These are phyloP conservation scores for Sebastes taczanowskii DNA, from an alignment of 2,797 vertebrate genomes.

Conservation along the genomic window DNA sequence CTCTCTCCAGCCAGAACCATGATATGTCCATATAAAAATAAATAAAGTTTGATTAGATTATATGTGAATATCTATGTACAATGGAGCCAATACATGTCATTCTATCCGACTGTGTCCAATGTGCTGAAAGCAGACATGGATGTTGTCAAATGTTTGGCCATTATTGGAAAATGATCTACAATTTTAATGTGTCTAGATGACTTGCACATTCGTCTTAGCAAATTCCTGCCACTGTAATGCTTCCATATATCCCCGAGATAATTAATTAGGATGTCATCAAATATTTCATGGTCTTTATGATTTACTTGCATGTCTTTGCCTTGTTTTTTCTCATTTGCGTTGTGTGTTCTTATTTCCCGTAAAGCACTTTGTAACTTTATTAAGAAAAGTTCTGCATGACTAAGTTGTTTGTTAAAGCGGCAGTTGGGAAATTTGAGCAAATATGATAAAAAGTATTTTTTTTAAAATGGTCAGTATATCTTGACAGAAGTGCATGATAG, in stretches of 20 bases:
- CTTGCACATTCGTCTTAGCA: not conserved
- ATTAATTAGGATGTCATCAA: not conserved
- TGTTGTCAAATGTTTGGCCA: too few relatives aligned
- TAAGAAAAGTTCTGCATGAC: not conserved
- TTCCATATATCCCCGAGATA: not conserved
- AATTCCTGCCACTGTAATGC: not conserved
- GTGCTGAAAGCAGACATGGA: not conserved
- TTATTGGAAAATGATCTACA: not conserved
- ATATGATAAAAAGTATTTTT: too few relatives aligned
- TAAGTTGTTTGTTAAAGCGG: not conserved
- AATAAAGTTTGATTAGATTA: not conserved
- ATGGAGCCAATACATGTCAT: not conserved
- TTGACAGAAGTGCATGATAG: too few relatives aligned
- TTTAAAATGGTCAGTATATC: too few relatives aligned
- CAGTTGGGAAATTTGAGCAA: too few relatives aligned
- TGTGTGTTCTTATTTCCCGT: not conserved
- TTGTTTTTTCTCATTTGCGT: not conserved
- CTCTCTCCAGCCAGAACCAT: too few relatives aligned
- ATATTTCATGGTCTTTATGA: not conserved
- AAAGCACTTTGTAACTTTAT: not conserved
- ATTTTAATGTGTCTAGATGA: not conserved
- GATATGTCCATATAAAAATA: not conserved
- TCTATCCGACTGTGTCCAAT: not conserved
- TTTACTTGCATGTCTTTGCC: not conserved
- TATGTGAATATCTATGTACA: not conserved